phyloP scores from a whole-genome alignment of 2,797 vertebrate species.

The Malacoctenus gilli region DNA sequence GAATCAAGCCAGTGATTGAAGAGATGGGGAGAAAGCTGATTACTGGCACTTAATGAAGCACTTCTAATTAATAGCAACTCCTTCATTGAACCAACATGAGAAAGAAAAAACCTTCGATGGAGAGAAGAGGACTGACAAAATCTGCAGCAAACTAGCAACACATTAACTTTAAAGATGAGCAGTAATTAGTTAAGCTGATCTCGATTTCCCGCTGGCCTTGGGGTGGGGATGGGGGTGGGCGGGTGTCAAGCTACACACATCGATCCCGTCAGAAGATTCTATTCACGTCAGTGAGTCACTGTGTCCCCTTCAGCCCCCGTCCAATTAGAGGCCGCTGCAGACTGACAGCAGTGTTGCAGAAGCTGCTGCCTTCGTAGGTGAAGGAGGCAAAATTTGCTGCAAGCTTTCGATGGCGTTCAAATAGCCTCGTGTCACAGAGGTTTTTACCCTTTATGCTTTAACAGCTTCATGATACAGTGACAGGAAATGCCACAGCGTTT shows the following conservation, averaged over 20 bases:
- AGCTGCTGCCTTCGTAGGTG: not conserved
- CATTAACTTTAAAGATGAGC: conserved; percentile 61
- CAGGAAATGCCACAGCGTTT: not conserved
- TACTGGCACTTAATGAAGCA: conserved; percentile 47
- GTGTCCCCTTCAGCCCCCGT: conserved; percentile 55
- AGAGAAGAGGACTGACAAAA: not conserved
- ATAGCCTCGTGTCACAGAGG: not conserved
- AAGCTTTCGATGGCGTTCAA: not conserved
- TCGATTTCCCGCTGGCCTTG: conserved; percentile 40
- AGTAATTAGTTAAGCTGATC: conserved; percentile 66
- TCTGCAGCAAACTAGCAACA: conserved; percentile 28
- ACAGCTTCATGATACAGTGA: not conserved
- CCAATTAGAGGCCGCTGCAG: conserved; percentile 59
- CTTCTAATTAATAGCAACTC: conserved; percentile 35
- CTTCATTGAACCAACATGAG: conserved; percentile 13
- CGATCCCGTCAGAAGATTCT: conserved; percentile 59
- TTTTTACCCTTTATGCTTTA: not conserved
- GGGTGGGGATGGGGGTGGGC: no score
- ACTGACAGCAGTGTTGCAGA: conserved; percentile 23
- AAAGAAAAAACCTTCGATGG: conserved; percentile 4
- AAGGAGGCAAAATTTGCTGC: not conserved
- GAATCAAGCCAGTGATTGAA: conserved; percentile 30
- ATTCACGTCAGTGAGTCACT: conserved; percentile 52
- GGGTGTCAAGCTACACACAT: conserved; percentile 43
- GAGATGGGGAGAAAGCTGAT: conserved; percentile 25